Evolutionary conservation across 2,888 invertebrate genomes (phyloP), one percentile per base, ranked within the genome.

Genomic region (Alcis repandata): DNA sequence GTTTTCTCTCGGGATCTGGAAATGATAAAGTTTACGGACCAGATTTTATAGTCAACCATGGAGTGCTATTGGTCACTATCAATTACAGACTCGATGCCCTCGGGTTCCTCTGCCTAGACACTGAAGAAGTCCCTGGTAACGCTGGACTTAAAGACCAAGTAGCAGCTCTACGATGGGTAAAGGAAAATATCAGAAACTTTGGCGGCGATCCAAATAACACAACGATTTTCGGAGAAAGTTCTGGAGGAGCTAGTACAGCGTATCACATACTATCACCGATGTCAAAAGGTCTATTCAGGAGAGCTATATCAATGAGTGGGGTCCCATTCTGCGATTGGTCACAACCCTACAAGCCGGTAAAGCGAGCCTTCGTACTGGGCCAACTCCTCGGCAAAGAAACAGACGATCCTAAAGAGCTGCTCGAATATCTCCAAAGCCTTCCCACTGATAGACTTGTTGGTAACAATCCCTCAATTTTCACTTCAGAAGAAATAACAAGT

Each of bases 231-330:
- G 87, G 86, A 1, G 72, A 83, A 46, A 70, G 69, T 22, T 62
- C 67, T 2, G 71, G 73, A 10, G 57, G 60, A 2, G 63, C 58
- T 2, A 58, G 63, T 9, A 63, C 64, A 0, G 33, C 32, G 0
- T 56, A 63, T 15, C 88, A 88, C 59, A 62, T 87, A 8, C 58
- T 87, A 9, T 90, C 90, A 1, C 86, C 87, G 0, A 84, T 88
- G 84, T 82, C 81, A 20, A 84, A 80, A 74, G 87, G 86, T 0
- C 65, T 89, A 1, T 89, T 88, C 32, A 79, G 75, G 41, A 80
- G 85, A 68, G 83, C 92, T 8, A 96, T 96, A 45, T 92, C 95
- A 0, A 95, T 96, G 76, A 96, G 96, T 74, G 96, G 96, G 0
- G 94, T 94, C 0, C 90, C 94, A 2, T 86, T 94, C 33, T 92